These are phyloP conservation scores for Cistogaster globosa DNA, from an alignment of 2,888 invertebrate species.

Conservation along the genomic window DNA sequence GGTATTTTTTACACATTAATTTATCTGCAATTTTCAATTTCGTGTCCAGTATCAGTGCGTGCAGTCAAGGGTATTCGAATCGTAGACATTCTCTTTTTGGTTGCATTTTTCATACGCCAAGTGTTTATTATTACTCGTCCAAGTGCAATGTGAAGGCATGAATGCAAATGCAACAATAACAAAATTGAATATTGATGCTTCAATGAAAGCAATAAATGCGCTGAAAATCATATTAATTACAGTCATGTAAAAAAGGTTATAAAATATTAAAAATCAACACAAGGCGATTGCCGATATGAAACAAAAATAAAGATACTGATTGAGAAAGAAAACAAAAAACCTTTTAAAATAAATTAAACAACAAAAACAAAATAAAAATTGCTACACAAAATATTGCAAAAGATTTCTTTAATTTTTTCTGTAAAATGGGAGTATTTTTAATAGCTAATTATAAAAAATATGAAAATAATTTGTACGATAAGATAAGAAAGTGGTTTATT, in stretches of 20 bases:
- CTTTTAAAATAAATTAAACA: background rate
- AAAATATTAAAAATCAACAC: conserved; percentile 67
- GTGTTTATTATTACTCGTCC: background rate
- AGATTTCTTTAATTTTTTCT: no score
- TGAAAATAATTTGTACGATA: background rate
- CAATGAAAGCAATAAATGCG: conserved; percentile 58
- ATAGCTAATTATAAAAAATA: conserved; percentile 33
- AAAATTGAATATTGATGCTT: conserved; percentile 63
- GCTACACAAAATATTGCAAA: background rate
- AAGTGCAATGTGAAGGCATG: background rate
- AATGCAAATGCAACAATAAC: conserved; percentile 42
- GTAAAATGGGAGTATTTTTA: background rate
- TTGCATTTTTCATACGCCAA: background rate
- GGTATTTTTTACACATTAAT: background rate
- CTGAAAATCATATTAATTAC: conserved; percentile 71
- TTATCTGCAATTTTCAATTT: conserved; percentile 29
- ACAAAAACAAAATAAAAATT: background rate
- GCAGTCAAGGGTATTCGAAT: conserved; percentile 42
- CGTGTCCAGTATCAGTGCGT: conserved; percentile 35
- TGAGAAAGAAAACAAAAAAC: background rate
- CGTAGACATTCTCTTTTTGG: conserved; percentile 25
- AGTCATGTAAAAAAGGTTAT: conserved; percentile 60
- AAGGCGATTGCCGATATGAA: background rate
- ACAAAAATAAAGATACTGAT: background rate
- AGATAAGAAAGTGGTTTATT: background rate